Percentiles rank a stretch among this genome's conserved stretches.
These are phyloP conservation scores for Coenonympha arcania DNA, from an alignment of 2,888 invertebrate genomes.

Conservation along the genomic window DNA sequence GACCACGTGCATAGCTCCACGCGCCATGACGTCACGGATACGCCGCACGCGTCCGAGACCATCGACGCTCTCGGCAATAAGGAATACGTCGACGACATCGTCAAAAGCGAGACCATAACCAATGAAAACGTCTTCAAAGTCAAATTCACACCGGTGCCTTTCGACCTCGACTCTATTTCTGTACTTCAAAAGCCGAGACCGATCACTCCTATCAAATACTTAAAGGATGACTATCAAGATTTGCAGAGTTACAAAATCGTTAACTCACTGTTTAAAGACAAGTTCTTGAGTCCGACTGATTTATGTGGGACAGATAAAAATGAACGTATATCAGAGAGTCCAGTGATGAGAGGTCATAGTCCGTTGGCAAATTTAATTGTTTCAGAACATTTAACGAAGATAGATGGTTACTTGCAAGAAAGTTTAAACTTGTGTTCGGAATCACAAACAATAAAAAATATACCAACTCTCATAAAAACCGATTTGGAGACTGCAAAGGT, in stretches of 20 bases:
- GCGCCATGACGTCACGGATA: conserved; percentile 60
- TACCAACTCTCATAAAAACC: conserved; percentile 1
- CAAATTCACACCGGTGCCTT: conserved; percentile 60
- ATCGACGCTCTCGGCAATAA: conserved; percentile 41
- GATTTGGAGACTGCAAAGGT: conserved; percentile 1
- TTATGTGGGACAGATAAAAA: conserved; percentile 3
- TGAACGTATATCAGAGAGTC: conserved; percentile 9
- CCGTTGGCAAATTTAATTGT: conserved; percentile 45
- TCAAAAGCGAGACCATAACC: conserved; percentile 65
- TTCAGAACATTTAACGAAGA: conserved; percentile 60
- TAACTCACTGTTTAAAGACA: conserved; percentile 56
- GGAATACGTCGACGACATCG: conserved; percentile 57
- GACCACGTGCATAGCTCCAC: conserved; percentile 63
- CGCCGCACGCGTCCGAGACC: conserved; percentile 42
- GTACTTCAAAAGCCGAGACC: conserved; percentile 30
- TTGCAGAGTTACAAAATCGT: conserved; percentile 68
- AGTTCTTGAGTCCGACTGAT: conserved; percentile 20
- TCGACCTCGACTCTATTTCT: conserved; percentile 51
- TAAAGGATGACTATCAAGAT: conserved; percentile 36
- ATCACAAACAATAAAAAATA: conserved; percentile 26
- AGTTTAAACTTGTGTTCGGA: conserved; percentile 55
- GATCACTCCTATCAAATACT: conserved; percentile 46
- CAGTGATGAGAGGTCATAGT: conserved; percentile 25
- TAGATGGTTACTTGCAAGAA: conserved; percentile 62
- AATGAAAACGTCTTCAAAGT: conserved; percentile 66